A percentile compares a stretch with the other conserved stretches of the same genome.
Conservation (phyloP, 2,888 invertebrate species). For the Oxycera nigricornis region DNA sequence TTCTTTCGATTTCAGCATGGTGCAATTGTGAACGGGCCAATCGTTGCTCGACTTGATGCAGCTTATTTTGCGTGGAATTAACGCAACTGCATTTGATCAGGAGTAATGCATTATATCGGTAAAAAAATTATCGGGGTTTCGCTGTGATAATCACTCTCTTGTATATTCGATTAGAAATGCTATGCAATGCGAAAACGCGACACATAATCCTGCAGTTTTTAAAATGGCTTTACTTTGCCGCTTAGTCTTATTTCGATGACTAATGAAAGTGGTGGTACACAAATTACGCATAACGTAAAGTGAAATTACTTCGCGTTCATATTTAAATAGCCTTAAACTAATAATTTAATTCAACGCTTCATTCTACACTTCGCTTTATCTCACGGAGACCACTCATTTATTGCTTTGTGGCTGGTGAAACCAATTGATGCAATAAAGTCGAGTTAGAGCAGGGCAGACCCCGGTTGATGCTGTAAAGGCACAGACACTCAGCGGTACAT, state of each 20-base stretch:
- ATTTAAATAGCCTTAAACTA: slow-evolving; percentile 40
- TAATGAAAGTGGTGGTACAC: slow-evolving; percentile 8
- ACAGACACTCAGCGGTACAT: slow-evolving; percentile 2
- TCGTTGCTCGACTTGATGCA: too few relatives aligned
- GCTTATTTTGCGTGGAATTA: too few relatives aligned
- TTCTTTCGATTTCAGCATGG: too few relatives aligned
- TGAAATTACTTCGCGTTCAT: slow-evolving; percentile 37
- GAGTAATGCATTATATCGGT: too few relatives aligned
- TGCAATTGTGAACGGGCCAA: too few relatives aligned
- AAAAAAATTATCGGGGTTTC: too few relatives aligned
- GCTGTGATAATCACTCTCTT: too few relatives aligned
- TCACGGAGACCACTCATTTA: slow-evolving; percentile 35
- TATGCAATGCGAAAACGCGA: too few relatives aligned
- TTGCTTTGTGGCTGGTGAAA: slow-evolving; percentile 40
- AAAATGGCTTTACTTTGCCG: too few relatives aligned
- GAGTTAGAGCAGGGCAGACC: slow-evolving; percentile 10
- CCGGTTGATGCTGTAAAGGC: slow-evolving; percentile 12
- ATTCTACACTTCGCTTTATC: slow-evolving; percentile 36
- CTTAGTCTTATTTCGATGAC: slow-evolving; percentile 15
- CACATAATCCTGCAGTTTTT: too few relatives aligned
- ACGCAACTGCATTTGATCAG: too few relatives aligned
- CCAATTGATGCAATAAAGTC: slow-evolving; percentile 39
- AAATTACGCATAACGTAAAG: slow-evolving; percentile 10
- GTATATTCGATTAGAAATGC: too few relatives aligned
- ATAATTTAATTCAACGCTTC: slow-evolving; percentile 35